A percentile compares a stretch with the other conserved stretches of the same genome.
Conservation (phyloP, 2,113 vertebrate species). For the Merops nubicus region DNA sequence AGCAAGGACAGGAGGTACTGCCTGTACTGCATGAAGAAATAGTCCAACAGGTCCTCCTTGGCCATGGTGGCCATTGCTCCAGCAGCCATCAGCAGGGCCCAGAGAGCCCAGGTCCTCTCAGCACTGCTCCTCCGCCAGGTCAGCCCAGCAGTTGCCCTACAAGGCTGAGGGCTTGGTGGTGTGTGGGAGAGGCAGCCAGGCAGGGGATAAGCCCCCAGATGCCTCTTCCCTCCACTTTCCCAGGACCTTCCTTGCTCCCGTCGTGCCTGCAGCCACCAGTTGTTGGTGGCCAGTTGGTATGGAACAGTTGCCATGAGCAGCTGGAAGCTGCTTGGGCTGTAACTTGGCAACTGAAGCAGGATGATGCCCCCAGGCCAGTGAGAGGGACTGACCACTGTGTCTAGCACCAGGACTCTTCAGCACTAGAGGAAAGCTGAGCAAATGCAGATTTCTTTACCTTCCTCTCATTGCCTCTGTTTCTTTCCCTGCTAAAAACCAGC, state of each 20-base stretch:
- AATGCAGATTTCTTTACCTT: not conserved
- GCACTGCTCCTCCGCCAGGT: not conserved
- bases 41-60: slow-evolving; percentile 32
- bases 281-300: not conserved
- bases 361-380: accelerated
- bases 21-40: slow-evolving; percentile 61
- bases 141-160: not conserved
- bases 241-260: not conserved
- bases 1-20: slow-evolving; percentile 47
- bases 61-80: slow-evolving; percentile 32
- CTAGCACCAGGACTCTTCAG: not conserved
- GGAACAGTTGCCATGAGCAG: not conserved
- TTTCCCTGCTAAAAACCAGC: not conserved
- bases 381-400: not conserved
- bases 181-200: accelerated
- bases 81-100: not conserved
- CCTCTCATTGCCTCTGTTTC: not conserved
- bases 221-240: not conserved
- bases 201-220: not conserved
- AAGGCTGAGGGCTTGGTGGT: not conserved
- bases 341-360: accelerated
- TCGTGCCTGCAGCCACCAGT: accelerated
- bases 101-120: not conserved
- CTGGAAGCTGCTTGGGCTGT: accelerated
- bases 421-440: not conserved